A percentile compares a stretch with the other conserved stretches of the same genome.
These are phyloP conservation scores for Nomada ruficornis DNA, from an alignment of 2,888 invertebrate species.

Conservation along the genomic window DNA sequence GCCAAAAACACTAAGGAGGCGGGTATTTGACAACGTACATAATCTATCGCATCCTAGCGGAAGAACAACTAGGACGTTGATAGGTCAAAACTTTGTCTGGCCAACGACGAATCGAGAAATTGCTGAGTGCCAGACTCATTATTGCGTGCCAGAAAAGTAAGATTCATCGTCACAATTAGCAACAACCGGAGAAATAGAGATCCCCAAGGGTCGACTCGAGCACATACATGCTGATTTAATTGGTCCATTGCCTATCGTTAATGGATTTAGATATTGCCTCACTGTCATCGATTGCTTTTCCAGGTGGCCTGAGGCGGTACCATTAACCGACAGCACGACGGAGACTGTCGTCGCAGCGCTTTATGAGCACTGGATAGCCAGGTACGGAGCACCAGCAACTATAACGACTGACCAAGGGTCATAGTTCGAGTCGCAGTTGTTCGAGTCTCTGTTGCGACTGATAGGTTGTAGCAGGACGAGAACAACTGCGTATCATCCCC, in stretches of 20 bases:
- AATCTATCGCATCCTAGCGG: conserved; percentile 27
- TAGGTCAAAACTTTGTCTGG: conserved; percentile 32
- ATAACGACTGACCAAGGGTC: not conserved
- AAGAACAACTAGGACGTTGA: conserved; percentile 10
- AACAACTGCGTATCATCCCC: not conserved
- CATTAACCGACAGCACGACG: not conserved
- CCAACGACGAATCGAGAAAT: conserved; percentile 24
- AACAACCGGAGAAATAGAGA: not conserved
- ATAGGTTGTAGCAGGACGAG: not conserved
- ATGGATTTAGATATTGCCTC: not conserved
- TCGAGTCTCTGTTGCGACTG: not conserved
- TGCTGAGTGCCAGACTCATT: not conserved
- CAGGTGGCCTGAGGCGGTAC: not conserved
- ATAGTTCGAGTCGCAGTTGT: not conserved
- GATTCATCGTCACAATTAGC: conserved; percentile 22
- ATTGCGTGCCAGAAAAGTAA: conserved; percentile 10
- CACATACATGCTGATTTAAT: conserved; percentile 26
- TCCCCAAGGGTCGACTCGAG: conserved; percentile 9
- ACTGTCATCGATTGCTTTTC: not conserved
- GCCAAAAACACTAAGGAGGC: not conserved
- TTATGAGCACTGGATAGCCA: not conserved
- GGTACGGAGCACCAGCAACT: not conserved
- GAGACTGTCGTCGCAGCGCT: not conserved
- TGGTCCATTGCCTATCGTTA: not conserved
- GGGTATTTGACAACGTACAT: conserved; percentile 9